Percentiles rank a stretch among this genome's conserved stretches.
phyloP scores from a whole-genome alignment of 2,888 invertebrate genomes.

The Eupeodes luniger region DNA sequence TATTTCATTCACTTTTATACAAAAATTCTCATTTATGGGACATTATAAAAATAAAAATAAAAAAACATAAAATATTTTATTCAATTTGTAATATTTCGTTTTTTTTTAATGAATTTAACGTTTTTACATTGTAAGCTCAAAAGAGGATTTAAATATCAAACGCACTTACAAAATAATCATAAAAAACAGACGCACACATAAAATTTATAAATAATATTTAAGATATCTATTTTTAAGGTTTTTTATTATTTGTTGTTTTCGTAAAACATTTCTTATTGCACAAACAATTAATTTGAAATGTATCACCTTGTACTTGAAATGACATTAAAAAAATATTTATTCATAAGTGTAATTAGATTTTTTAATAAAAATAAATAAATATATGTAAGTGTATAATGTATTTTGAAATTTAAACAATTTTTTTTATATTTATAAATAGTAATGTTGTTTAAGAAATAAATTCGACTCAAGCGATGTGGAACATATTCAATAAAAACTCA shows the following conservation, averaged over 20 bases:
- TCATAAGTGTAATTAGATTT: slow-evolving; percentile 55
- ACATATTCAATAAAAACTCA: background rate
- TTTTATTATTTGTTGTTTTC: background rate
- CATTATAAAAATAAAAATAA: background rate
- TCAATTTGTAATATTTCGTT: slow-evolving; percentile 56
- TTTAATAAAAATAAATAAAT: slow-evolving; percentile 27
- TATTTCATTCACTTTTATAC: background rate
- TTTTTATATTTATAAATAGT: slow-evolving; percentile 62
- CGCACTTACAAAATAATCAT: background rate
- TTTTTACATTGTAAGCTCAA: slow-evolving; percentile 7
- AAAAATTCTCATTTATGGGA: background rate
- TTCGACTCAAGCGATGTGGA: background rate
- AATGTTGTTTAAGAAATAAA: slow-evolving; percentile 57
- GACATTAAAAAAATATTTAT: background rate
- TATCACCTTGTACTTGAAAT: slow-evolving; percentile 33
- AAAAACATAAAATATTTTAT: background rate
- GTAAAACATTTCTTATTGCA: slow-evolving; percentile 18
- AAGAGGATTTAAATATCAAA: slow-evolving; percentile 11
- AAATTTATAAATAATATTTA: background rate
- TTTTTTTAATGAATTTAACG: background rate
- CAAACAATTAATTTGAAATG: slow-evolving; percentile 18
- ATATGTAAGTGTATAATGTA: slow-evolving; percentile 49
- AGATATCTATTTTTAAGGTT: background rate
- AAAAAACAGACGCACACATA: slow-evolving; percentile 22
- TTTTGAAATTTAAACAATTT: slow-evolving; percentile 28